phyloP scores from a whole-genome alignment of 2,113 vertebrate genomes.

The Protobothrops mucrosquamatus region DNA sequence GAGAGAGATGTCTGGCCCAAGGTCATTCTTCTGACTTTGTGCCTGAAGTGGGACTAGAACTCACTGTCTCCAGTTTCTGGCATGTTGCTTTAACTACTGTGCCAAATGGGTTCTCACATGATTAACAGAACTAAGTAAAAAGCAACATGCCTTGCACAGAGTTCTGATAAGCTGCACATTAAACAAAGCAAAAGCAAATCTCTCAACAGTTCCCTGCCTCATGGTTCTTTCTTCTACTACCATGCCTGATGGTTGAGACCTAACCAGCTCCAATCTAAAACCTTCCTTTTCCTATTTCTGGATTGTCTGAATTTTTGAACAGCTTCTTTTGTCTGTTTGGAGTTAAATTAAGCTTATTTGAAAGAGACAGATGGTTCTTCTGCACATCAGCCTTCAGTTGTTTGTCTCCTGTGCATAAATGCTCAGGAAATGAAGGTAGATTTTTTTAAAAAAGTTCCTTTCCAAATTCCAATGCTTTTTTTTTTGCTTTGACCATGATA shows the following conservation, averaged over 20 bases:
- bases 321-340: not conserved
- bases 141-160: not conserved
- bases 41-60: not conserved
- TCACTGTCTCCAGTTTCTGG: not conserved
- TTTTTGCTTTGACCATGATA: not conserved
- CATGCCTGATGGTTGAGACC: not conserved
- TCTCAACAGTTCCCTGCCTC: not conserved
- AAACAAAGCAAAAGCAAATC: not conserved
- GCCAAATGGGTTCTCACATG: not conserved
- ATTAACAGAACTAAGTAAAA: not conserved
- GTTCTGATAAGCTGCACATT: not conserved
- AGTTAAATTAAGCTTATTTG: not conserved
- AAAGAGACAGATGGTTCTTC: not conserved
- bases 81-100: not conserved
- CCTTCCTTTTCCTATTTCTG: not conserved
- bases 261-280: not conserved
- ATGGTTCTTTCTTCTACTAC: not conserved
- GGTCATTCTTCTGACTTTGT: no score
- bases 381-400: not conserved
- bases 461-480: not conserved
- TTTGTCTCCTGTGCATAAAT: not conserved
- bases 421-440: not conserved
- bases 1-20: not conserved
- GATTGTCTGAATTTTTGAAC: not conserved
- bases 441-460: not conserved